Percentiles rank a stretch among this genome's conserved stretches.
phyloP scores from a whole-genome alignment of 1,140 invertebrate genomes.

The Lepidurus couesii region DNA sequence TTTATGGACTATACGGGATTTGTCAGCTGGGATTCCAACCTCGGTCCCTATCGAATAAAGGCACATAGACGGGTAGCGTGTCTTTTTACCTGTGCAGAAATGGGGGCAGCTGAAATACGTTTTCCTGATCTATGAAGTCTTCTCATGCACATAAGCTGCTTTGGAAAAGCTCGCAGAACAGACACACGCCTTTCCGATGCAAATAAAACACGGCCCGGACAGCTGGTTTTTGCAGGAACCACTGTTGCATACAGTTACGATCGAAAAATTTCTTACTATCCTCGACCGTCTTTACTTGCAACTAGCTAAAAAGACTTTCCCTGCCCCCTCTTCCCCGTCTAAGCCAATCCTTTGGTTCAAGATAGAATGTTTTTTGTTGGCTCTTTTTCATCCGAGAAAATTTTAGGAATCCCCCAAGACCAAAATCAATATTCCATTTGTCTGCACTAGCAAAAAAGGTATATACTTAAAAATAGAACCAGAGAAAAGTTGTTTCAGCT shows the following conservation, averaged over 20 bases:
- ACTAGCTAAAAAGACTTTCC: not conserved
- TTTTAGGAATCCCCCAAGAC: not conserved
- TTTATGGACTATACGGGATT: not conserved
- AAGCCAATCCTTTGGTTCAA: not conserved
- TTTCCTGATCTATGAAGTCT: slow-evolving; percentile 9
- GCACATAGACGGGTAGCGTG: not conserved
- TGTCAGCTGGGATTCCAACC: not conserved
- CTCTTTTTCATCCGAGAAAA: not conserved
- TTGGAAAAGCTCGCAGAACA: not conserved
- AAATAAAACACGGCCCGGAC: not conserved
- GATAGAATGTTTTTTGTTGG: not conserved
- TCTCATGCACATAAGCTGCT: not conserved
- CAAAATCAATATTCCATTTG: slow-evolving; percentile 5
- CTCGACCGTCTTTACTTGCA: too few species aligned
- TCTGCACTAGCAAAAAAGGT: slow-evolving; percentile 2
- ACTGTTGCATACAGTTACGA: not conserved
- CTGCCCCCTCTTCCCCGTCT: not conserved
- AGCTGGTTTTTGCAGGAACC: not conserved
- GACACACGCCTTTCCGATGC: not conserved
- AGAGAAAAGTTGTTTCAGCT: not conserved
- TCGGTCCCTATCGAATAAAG: too few species aligned
- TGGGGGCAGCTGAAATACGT: not conserved
- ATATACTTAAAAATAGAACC: slow-evolving; percentile 20
- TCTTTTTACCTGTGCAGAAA: not conserved
- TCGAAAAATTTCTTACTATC: not conserved